Percentiles rank a stretch among this genome's conserved stretches.
Conservation (phyloP, 2,113 vertebrate species). For the Andinoacara biseriatus region DNA sequence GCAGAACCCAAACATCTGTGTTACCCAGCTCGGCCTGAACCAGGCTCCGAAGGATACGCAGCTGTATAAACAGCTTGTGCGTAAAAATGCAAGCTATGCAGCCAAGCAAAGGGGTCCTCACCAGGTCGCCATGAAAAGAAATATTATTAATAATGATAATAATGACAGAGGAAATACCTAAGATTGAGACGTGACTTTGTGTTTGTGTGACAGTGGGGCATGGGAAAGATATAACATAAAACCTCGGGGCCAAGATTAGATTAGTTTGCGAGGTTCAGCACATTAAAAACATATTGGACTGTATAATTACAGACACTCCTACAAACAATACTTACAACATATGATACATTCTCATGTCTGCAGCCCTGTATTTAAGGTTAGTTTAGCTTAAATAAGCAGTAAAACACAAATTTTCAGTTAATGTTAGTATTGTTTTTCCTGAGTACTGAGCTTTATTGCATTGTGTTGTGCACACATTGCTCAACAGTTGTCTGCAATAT, state of each 20-base stretch:
- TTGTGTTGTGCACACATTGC: background rate
- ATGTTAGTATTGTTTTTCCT: background rate
- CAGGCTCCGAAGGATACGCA: slow-evolving; percentile 59
- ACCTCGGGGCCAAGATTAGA: slow-evolving; percentile 44
- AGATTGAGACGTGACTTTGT: slow-evolving; percentile 46
- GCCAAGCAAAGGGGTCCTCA: slow-evolving; percentile 56
- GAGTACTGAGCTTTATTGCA: background rate
- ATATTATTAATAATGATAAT: slow-evolving; percentile 75
- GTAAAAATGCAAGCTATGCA: slow-evolving; percentile 74
- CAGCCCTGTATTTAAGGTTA: background rate
- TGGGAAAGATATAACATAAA: slow-evolving; percentile 66
- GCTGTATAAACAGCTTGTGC: slow-evolving; percentile 76
- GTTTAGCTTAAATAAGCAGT: background rate
- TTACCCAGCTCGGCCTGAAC: slow-evolving; percentile 51
- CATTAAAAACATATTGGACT: slow-evolving; percentile 10
- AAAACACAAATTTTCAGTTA: background rate
- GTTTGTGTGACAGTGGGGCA: slow-evolving; percentile 61
- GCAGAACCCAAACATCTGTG: slow-evolving; percentile 62
- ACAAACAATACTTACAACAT: background rate
- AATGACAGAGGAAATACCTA: slow-evolving; percentile 66
- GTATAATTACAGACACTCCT: background rate
- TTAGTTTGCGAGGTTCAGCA: background rate
- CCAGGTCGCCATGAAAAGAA: slow-evolving; percentile 59
- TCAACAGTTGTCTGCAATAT: background rate
- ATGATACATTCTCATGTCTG: background rate